phyloP scores from a whole-genome alignment of 2,888 invertebrate genomes.

The Hemicrepidius hirtus region DNA sequence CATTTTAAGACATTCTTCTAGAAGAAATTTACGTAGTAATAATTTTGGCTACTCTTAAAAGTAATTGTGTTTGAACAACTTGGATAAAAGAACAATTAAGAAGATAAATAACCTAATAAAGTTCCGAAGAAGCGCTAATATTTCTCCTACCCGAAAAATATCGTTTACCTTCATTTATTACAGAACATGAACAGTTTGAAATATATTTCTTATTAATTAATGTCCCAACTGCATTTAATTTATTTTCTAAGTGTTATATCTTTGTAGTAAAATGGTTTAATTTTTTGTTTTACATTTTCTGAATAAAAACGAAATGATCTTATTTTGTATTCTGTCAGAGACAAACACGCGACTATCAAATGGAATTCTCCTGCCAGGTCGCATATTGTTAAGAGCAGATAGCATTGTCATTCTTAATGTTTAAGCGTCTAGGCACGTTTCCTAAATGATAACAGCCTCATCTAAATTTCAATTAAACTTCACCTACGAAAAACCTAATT shows the following conservation, averaged over 20 bases:
- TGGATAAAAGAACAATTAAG: slow-evolving; percentile 18
- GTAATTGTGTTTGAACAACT: background rate
- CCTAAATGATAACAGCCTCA: background rate
- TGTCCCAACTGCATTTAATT: background rate
- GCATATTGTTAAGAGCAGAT: slow-evolving; percentile 11
- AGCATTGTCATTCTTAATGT: slow-evolving; percentile 15
- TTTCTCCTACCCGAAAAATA: slow-evolving; percentile 15
- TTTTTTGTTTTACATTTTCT: slow-evolving; percentile 8
- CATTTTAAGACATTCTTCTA: background rate
- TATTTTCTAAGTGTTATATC: slow-evolving; percentile 8
- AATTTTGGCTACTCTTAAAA: background rate
- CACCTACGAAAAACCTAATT: too few species aligned
- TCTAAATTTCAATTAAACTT: background rate
- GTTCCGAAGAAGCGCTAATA: slow-evolving; percentile 8
- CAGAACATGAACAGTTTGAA: background rate
- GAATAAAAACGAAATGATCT: slow-evolving; percentile 1
- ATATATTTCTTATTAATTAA: slow-evolving; percentile 7
- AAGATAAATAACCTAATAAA: slow-evolving; percentile 29
- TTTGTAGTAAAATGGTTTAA: background rate
- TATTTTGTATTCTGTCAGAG: slow-evolving; percentile 24
- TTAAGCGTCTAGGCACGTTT: slow-evolving; percentile 1
- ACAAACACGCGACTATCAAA: slow-evolving; percentile 18
- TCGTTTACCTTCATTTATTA: slow-evolving; percentile 23
- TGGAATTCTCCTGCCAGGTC: slow-evolving; percentile 11
- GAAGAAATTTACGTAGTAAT: background rate